Conservation (phyloP, 2,113 vertebrate species). For the Syrrhaptes paradoxus region DNA sequence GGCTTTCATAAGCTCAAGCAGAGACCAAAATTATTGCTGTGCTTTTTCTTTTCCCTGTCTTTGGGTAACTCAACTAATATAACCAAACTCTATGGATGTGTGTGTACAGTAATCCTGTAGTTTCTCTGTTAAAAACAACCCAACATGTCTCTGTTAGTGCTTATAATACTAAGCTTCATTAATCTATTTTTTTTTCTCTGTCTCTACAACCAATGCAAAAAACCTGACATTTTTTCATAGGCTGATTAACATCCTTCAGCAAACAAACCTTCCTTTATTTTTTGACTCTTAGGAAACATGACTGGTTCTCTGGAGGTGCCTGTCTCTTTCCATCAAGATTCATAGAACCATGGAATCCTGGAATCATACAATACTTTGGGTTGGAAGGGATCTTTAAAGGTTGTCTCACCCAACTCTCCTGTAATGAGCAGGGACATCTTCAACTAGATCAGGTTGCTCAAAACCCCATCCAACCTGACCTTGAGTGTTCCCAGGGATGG, state of each 20-base stretch:
- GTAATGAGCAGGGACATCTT: background rate
- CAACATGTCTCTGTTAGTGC: background rate
- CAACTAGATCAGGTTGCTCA: background rate
- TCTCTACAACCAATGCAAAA: background rate
- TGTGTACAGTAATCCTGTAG: background rate
- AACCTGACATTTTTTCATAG: background rate
- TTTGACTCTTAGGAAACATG: background rate
- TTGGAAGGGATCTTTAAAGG: background rate
- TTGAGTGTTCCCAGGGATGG: background rate
- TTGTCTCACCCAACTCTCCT: background rate
- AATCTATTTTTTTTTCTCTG: background rate
- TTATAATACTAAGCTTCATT: background rate
- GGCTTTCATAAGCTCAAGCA: background rate
- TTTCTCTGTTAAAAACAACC: background rate
- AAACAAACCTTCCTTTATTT: background rate
- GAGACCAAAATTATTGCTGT: background rate
- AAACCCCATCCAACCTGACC: accelerated
- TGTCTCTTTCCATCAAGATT: background rate
- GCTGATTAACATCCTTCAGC: background rate
- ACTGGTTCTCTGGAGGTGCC: background rate
- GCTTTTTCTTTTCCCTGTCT: background rate
- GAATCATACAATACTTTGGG: background rate
- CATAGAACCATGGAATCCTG: background rate
- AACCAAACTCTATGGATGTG: background rate
- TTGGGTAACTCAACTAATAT: background rate